Percentiles rank a stretch among this genome's conserved stretches.
phyloP scores from a whole-genome alignment of 2,113 vertebrate species.

The Myotis brandtii region DNA sequence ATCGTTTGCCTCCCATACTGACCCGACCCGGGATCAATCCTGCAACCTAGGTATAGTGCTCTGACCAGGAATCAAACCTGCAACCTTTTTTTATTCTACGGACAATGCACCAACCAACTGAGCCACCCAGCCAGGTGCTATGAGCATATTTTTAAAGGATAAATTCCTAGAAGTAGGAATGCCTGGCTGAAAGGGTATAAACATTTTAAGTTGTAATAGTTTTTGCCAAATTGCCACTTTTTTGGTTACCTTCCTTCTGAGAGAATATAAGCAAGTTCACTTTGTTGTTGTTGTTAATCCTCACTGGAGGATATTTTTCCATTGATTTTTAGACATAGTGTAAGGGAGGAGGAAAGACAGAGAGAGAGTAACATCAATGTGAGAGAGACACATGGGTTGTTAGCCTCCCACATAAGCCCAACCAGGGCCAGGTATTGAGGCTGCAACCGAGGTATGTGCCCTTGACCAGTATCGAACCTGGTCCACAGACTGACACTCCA shows the following conservation, averaged over 20 bases:
- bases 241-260: background rate
- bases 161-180: background rate
- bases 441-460: too few relatives aligned
- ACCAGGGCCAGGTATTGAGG: too few relatives aligned
- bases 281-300: background rate
- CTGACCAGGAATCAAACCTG: background rate
- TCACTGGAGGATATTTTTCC: too few relatives aligned
- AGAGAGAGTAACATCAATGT: too few relatives aligned
- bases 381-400: too few relatives aligned
- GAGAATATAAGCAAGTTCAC: background rate
- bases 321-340: too few relatives aligned
- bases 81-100: background rate
- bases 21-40: background rate
- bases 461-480: too few relatives aligned
- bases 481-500: too few relatives aligned
- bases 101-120: background rate
- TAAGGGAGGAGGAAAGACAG: too few relatives aligned
- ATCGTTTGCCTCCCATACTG: background rate
- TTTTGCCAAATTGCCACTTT: slow-evolving; percentile 10
- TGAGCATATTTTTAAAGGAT: background rate
- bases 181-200: background rate
- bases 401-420: too few relatives aligned
- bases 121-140: background rate
- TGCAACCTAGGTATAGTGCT: too few relatives aligned
- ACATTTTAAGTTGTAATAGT: background rate